Evolutionary conservation across 1,140 invertebrate genomes (phyloP), one percentile per base, ranked within the genome.

Genomic region (Drosophila bipectinata): DNA sequence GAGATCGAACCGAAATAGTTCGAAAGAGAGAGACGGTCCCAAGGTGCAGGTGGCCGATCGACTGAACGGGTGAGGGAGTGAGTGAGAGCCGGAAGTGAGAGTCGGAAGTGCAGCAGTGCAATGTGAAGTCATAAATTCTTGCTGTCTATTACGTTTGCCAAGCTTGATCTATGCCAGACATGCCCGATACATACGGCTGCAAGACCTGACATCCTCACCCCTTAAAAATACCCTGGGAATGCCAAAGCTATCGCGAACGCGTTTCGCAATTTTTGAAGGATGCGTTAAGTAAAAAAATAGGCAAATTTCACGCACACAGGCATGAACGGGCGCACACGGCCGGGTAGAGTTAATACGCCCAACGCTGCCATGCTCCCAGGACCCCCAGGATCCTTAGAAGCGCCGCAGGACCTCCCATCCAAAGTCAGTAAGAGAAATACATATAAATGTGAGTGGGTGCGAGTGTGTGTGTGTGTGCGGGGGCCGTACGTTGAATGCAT

Each of bases 211-310:
- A 18, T 18, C 18, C 18, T 18, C 18, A 18, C 18, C 18, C 18
- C 18, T 18, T 18, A 18, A 18, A 18, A 18, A 18, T 18, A 18
- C 18, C 18, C 18, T 1, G 18, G 18, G 18, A 18, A 1, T 88
- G 82, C 82, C 79, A 82, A 87, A 87, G 82, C 82, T 87, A 87
- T 87, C 82, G 82, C 83, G 88, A 87, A 88, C 82, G 82, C 83
- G 79, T 82, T 88, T 79, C 71, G 79, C 82, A 88, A 87, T 87
- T 87, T 87, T 87, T 87, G 83, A 88, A 87, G 82, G 82, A 87
- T 87, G 82, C 88, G 82, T 87, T 87, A 87, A 87, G 82, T 87
- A 83, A 87, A 87, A 87, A 85, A 88, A 87, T 87, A 87, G 88
- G 79, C 82, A 87, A 87, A 87, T 87, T 87, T 66, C 44, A 67